Evolutionary conservation across 2,113 vertebrate species (phyloP).

Genomic region (Solenodon paradoxus): DNA sequence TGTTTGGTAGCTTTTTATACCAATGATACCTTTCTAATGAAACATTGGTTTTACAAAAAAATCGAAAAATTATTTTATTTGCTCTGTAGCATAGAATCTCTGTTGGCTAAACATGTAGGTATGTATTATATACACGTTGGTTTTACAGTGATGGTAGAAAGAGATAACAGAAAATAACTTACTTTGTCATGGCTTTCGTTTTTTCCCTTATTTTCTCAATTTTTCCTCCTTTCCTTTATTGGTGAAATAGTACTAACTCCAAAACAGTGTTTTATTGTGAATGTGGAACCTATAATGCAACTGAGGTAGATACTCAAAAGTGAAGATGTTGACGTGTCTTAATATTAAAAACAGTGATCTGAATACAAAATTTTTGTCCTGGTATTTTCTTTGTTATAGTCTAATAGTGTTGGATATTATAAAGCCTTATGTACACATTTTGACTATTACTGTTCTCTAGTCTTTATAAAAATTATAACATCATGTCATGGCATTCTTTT

Average conservation of each 20-base stretch:
- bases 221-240: neutral
- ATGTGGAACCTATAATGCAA: neutral
- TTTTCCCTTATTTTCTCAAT: neutral
- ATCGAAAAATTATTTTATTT: slow-evolving; percentile 10
- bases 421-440: neutral
- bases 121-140: neutral
- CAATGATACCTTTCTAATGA: slow-evolving; percentile 13
- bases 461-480: slow-evolving; percentile 22
- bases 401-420: slow-evolving; percentile 37
- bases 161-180: slow-evolving; percentile 1
- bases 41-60: neutral
- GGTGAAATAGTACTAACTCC: neutral
- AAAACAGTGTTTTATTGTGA: slow-evolving; percentile 26
- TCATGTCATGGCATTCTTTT: neutral
- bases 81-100: neutral
- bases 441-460: slow-evolving; percentile 14
- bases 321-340: neutral
- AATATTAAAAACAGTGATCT: neutral
- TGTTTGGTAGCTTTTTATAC: neutral
- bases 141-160: neutral
- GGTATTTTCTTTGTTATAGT: slow-evolving; percentile 44
- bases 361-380: neutral
- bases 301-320: slow-evolving; percentile 4
- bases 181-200: neutral
- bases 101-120: neutral